A percentile compares a stretch with the other conserved stretches of the same genome.
These are phyloP conservation scores for Murina feae DNA, from an alignment of 2,113 vertebrate genomes.

Conservation along the genomic window DNA sequence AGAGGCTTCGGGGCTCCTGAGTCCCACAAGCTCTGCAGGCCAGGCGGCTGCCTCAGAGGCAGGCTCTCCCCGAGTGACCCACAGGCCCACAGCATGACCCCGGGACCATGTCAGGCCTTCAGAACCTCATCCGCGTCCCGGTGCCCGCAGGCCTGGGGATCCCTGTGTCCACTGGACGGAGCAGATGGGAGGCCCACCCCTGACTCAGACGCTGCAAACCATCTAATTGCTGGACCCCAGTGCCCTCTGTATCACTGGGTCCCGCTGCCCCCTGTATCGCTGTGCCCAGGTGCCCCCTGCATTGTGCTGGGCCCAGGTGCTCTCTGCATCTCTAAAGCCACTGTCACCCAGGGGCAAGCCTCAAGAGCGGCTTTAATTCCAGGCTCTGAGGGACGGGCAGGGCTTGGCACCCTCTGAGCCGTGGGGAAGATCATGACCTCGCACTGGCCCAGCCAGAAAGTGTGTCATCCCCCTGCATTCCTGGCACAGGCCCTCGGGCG, in stretches of 20 bases:
- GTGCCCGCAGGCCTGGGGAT: background rate
- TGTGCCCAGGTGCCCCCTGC: too few species aligned
- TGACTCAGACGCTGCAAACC: background rate
- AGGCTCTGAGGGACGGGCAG: background rate
- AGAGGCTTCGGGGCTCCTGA: too few species aligned
- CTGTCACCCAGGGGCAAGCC: conserved; percentile 56
- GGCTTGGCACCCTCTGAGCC: background rate
- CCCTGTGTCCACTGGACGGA: conserved; percentile 25
- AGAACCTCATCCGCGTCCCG: background rate
- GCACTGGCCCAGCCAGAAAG: conserved; percentile 39
- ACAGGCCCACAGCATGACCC: background rate
- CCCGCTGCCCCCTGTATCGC: too few species aligned
- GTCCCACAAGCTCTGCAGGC: too few species aligned
- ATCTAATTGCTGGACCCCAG: background rate
- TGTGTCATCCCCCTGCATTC: conserved; percentile 65
- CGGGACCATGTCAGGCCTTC: too few species aligned
- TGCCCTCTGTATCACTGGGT: background rate
- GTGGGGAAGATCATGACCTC: conserved; percentile 39
- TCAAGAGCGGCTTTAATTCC: conserved; percentile 32
- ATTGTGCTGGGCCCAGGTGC: conserved; percentile 16
- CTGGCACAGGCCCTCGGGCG: conserved; percentile 43
- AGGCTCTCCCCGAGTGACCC: background rate
- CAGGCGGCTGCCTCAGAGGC: background rate
- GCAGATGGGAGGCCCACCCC: too few species aligned
- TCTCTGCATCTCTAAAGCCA: background rate